Evolutionary conservation across 2,888 invertebrate genomes (phyloP), one percentile per base, ranked within the genome.

Genomic region (Tachina grossa): DNA sequence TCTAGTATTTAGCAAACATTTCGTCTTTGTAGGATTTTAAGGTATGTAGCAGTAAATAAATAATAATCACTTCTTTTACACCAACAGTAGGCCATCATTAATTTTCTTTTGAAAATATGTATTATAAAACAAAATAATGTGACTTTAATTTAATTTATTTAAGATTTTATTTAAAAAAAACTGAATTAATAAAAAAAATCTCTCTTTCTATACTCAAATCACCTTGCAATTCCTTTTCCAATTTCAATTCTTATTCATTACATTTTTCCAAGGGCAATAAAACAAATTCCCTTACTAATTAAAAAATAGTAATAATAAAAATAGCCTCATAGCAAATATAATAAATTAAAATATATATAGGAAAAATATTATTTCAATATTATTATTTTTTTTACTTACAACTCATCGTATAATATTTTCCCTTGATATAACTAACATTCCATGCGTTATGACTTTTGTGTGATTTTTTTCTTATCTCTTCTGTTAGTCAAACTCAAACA

Each of bases 401-500:
- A 31, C 43, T 81, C 66, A 69, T 69, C 61, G 61, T 39, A 68
- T 55, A 75, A 68, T 59, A 45, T 59, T 74, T 66, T 74, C 80
- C 80, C 66, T 68, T 59, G 66, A 43, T 16, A 68, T 63, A 9
- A 57, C n/a, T 63, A 9, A 57, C n/a, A 66, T 74, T 59, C 59
- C 49, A 53, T 66, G 45, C 16, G n/a, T 41, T 63, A 66, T 71
- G 63, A 39, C n/a, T 74, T 51, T 10, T 68, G 11, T 66, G 63
- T 13, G 53, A 3, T 69, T 41, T 9, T 31, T 31, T 43, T 72
- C 47, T 57, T 47, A 16, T 61, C 53, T 41, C 45, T 59, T 9
- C n/a, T 72, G 53, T 57, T 49, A 71, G 66, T 57, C 71, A 43
- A 72, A 83, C 57, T 83, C 77, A 77, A 77, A 83, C 45, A 77